Evolutionary conservation across 2,888 invertebrate species (phyloP), one percentile per base, ranked within the genome.

Genomic region (Trachelus tabidus): DNA sequence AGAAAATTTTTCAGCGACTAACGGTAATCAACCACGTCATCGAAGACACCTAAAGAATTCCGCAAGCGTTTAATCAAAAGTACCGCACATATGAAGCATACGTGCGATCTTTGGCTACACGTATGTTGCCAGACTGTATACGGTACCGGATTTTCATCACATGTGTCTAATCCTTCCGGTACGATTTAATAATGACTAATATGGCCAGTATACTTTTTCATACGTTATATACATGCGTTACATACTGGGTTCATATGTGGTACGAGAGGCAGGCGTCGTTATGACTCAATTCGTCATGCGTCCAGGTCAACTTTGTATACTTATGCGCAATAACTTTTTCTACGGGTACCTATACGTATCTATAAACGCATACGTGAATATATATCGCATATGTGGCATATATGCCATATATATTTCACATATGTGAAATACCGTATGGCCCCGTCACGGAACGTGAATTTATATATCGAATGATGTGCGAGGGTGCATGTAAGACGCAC

Each of bases 211-310:
- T 31, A 15, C 69, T 31, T 12, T 11, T 31, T n/a, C 11, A 30
- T 69, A 12, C 12, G 12, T 11, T 30, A 33, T 69, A 12, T 69
- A 4, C n/a, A n/a, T 12, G n/a, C 0, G 40, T 15, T 15, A 40
- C 40, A 40, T 40, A 40, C 40, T 15, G 40, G 4, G 12, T 40
- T 15, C 83, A 83, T 84, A 83, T 83, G 84, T 80, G 77, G 81
- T 80, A 78, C 82, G 81, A 80, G 82, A 84, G 82, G 4, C 40
- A 40, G 15, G 15, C 76, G 79, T 81, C 84, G 82, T 86, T 85
- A 84, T 81, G 83, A 79, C 79, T 78, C 81, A 79, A 82, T 76
- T 78, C 75, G 79, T 78, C 76, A 75, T 71, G 74, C 73, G 73
- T 76, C 35, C 76, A 78, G 30, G 69, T 12, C 12, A 40, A 40